Conservation (phyloP, 2,797 vertebrate genomes). For the Malacoctenus gilli region DNA sequence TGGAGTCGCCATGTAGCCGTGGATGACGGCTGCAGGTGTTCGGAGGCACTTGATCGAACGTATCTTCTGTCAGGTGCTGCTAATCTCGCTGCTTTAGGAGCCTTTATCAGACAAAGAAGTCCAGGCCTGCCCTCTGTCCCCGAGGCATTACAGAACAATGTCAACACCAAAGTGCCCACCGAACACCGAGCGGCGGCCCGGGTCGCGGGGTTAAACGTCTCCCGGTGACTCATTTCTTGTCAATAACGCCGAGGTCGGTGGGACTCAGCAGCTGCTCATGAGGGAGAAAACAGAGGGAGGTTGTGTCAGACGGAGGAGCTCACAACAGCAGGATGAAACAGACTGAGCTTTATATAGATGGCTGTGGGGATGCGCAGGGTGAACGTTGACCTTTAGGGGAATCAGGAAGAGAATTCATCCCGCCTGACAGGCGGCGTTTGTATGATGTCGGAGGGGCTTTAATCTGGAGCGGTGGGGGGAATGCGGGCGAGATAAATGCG, state of each 20-base stretch:
- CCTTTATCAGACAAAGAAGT: slow-evolving; percentile 4
- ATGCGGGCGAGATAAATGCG: slow-evolving; percentile 26
- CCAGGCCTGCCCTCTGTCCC: slow-evolving; percentile 24
- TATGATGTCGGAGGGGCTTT: slow-evolving; percentile 35
- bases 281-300: slow-evolving; percentile 40
- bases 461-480: slow-evolving; percentile 20
- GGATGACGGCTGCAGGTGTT: background rate
- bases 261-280: slow-evolving; percentile 49
- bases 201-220: slow-evolving; percentile 49
- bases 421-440: slow-evolving; percentile 51
- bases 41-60: background rate
- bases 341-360: slow-evolving; percentile 36
- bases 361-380: slow-evolving; percentile 14
- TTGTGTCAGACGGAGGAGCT: slow-evolving; percentile 40
- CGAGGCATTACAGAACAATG: slow-evolving; percentile 31
- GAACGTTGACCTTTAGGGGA: slow-evolving; percentile 49
- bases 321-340: slow-evolving; percentile 22
- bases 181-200: slow-evolving; percentile 19
- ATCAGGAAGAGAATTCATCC: slow-evolving; percentile 26
- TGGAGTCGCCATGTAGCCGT: background rate
- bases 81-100: slow-evolving; percentile 2
- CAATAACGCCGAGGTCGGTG: slow-evolving; percentile 28
- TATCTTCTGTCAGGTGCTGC: background rate
- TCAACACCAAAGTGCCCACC: slow-evolving; percentile 43
- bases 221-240: slow-evolving; percentile 46